Base-by-base conservation (phyloP, 2,888 invertebrate species). In the Globia sparganii region DNA sequence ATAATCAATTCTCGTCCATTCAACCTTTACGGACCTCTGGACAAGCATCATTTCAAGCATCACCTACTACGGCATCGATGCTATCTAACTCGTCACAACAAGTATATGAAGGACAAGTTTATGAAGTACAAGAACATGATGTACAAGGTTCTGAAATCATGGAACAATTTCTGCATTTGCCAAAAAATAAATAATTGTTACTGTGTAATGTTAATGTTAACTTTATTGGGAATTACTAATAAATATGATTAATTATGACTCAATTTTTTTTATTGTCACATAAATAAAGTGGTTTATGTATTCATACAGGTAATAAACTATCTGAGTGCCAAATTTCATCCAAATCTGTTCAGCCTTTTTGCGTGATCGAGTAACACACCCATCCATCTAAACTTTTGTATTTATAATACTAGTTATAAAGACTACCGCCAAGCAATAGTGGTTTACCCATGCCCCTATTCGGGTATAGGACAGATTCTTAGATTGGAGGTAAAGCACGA, bases 381-480 rank as follows among this genome's bases (percentile, higher is more conserved):
- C 37, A 37, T 37, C 37, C 37, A 37, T 37, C 37, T 9, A 37
- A 37, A 37, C 37, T 37, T 37, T 37, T 37, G 37, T 37, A 37
- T 37, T 37, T 37, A 37, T 37, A 37, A 37, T 37, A 37, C 37
- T 37, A 77, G 53, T 67, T 67, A 59, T 59, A 59, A 59, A 59
- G 59, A 77, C 76, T 77, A 77, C 76, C 76, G 76, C 72, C 76
- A 77, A 77, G 76, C 72, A 77, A 77, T 77, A 77, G 76, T 77
- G 76, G 72, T 77, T 77, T 77, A 77, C 76, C 76, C 66, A 66
- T 66, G 66, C 66, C 66, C 66, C 66, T 66, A 67, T 68, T 74
- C 74, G 74, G 74, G 74, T 74, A 74, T 74, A 74, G 74, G 74
- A 74, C 74, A 74, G 66, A 66, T 66, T 66, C 66, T 66, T 66